These are phyloP conservation scores for Leptinotarsa haldemani DNA, from an alignment of 2,888 invertebrate species.

Conservation along the genomic window DNA sequence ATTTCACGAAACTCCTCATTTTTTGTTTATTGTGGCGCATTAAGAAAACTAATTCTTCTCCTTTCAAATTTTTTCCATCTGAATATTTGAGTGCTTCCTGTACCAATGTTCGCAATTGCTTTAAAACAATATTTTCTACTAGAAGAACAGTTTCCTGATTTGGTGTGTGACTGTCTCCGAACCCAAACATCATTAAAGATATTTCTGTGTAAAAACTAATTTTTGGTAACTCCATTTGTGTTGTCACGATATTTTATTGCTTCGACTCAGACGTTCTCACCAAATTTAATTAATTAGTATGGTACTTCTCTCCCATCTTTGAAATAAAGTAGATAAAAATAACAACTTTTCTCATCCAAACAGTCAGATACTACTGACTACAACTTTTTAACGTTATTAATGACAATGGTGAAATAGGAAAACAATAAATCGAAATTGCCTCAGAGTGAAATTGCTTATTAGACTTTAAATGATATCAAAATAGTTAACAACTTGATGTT, in stretches of 20 bases:
- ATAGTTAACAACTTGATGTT: no score
- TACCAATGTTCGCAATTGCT: slow-evolving; percentile 83
- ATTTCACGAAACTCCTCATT: slow-evolving; percentile 80
- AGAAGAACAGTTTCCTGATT: slow-evolving; percentile 84
- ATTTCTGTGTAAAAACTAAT: slow-evolving; percentile 76
- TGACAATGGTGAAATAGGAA: no score
- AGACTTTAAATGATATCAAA: no score
- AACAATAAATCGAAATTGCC: no score
- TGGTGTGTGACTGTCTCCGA: slow-evolving; percentile 88
- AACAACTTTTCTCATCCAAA: no score
- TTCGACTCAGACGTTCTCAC: no score
- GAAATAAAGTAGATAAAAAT: no score
- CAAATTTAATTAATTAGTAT: no score
- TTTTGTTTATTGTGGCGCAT: slow-evolving; percentile 85
- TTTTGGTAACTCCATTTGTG: slow-evolving; percentile 49
- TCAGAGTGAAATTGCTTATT: no score
- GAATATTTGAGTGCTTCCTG: slow-evolving; percentile 79
- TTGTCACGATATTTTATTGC: background rate
- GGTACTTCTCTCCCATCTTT: no score
- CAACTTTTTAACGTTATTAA: no score
- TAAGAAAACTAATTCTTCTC: slow-evolving; percentile 80
- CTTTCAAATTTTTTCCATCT: slow-evolving; percentile 66
- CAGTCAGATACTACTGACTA: no score
- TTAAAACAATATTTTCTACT: slow-evolving; percentile 85
- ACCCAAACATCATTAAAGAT: slow-evolving; percentile 91